Percentiles rank a stretch among this genome's conserved stretches.
These are phyloP conservation scores for Oscheius sp. DNA, from an alignment of 1,140 invertebrate species.

Conservation along the genomic window DNA sequence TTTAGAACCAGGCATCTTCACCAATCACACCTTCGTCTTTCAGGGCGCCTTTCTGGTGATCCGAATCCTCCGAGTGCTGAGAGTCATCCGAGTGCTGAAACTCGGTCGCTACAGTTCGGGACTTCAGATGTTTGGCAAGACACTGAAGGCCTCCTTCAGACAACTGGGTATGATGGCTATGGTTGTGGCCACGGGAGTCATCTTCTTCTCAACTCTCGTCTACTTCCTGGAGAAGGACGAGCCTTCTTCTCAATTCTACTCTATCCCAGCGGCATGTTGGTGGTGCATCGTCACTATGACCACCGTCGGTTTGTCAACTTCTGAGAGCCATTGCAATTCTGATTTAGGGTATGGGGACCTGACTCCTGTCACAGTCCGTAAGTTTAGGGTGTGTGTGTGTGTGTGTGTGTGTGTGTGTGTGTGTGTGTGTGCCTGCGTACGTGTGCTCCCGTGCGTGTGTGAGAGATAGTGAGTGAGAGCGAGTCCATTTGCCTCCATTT, in stretches of 20 bases:
- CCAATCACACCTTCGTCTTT: too few species aligned
- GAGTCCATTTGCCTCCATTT: not conserved
- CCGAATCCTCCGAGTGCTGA: slow-evolving; percentile 51
- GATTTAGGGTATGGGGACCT: slow-evolving; percentile 39
- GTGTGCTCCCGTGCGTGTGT: not conserved
- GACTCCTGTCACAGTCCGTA: slow-evolving; percentile 42
- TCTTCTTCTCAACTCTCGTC: slow-evolving; percentile 59
- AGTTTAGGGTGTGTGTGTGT: too few species aligned
- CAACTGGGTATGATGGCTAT: slow-evolving; percentile 56
- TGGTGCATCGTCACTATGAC: slow-evolving; percentile 54
- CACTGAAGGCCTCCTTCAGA: slow-evolving; percentile 48
- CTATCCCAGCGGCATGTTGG: slow-evolving; percentile 61
- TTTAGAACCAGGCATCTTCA: too few species aligned
- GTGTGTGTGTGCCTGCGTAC: too few species aligned
- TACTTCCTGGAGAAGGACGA: slow-evolving; percentile 61
- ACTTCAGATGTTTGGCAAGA: slow-evolving; percentile 54
- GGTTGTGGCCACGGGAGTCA: slow-evolving; percentile 53
- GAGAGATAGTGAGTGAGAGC: not conserved
- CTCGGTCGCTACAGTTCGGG: slow-evolving; percentile 50
- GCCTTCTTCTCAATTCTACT: slow-evolving; percentile 48
- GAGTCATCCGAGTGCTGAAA: slow-evolving; percentile 52
- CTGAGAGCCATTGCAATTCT: not conserved
- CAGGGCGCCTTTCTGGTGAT: slow-evolving; percentile 53
- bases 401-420: too few species aligned
- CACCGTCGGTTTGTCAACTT: slow-evolving; percentile 47